Percentiles rank a stretch among this genome's conserved stretches.
Evolutionary conservation across 2,888 invertebrate species (phyloP).

Genomic region (Odiellus spinosus): DNA sequence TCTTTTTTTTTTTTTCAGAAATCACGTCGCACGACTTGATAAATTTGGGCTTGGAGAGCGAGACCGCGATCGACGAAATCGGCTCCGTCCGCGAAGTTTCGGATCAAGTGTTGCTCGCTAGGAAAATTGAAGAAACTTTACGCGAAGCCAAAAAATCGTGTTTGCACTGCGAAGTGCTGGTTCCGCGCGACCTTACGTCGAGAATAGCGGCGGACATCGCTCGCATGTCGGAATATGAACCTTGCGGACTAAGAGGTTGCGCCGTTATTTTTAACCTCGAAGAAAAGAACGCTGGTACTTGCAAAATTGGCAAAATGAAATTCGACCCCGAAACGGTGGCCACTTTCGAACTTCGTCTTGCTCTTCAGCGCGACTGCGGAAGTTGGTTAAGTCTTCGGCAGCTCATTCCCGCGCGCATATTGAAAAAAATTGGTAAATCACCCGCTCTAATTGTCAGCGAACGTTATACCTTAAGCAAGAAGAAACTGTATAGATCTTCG

Average conservation of each 20-base stretch:
- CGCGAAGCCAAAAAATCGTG: slow-evolving; percentile 63
- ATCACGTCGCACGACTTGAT: too few relatives aligned
- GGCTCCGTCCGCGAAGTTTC: too few relatives aligned
- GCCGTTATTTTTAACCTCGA: slow-evolving; percentile 70
- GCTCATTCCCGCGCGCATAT: slow-evolving; percentile 41
- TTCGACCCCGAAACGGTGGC: slow-evolving; percentile 67
- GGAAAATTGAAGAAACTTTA: slow-evolving; percentile 58
- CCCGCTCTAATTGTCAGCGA: slow-evolving; percentile 77
- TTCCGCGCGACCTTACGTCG: slow-evolving; percentile 64
- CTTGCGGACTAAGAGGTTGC: slow-evolving; percentile 70
- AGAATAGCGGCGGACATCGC: slow-evolving; percentile 63
- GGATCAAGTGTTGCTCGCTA: slow-evolving; percentile 37
- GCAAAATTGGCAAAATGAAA: slow-evolving; percentile 63
- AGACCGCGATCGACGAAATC: too few relatives aligned
- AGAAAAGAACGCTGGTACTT: slow-evolving; percentile 42
- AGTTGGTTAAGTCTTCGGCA: slow-evolving; percentile 77
- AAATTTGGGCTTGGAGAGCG: too few relatives aligned
- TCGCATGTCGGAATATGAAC: slow-evolving; percentile 69
- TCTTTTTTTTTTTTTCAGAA: too few relatives aligned
- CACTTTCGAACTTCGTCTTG: slow-evolving; percentile 77
- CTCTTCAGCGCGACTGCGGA: slow-evolving; percentile 66
- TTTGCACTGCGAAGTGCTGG: slow-evolving; percentile 63
- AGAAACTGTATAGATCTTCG: slow-evolving; percentile 64
- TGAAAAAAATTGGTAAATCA: slow-evolving; percentile 65
- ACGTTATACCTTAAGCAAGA: slow-evolving; percentile 74